Evolutionary conservation across 2,113 vertebrate genomes (phyloP).

Genomic region (Accipiter virgatus): DNA sequence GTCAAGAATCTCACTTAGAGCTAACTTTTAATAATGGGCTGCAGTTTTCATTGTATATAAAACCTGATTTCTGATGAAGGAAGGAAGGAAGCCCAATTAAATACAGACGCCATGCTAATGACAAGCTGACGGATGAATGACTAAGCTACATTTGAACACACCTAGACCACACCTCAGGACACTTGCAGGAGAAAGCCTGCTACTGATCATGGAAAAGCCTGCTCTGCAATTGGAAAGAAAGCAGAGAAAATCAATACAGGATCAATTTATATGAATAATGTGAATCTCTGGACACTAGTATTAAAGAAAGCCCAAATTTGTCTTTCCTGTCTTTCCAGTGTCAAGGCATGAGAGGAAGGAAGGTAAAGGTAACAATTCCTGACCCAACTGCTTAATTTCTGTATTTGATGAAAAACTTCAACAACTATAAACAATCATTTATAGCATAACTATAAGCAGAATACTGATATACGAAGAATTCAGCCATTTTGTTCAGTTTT

Average conservation of each 20-base stretch:
- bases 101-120: slow-evolving; percentile 64
- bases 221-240: background rate
- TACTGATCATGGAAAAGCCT: background rate
- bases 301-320: background rate
- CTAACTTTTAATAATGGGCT: slow-evolving; percentile 36
- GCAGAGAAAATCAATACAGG: background rate
- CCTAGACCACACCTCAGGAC: slow-evolving; percentile 52
- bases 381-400: background rate
- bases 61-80: slow-evolving; percentile 54
- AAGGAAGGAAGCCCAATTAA: slow-evolving; percentile 62
- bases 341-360: background rate
- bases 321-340: background rate
- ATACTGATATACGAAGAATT: background rate
- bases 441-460: background rate
- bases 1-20: slow-evolving; percentile 3
- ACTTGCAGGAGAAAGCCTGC: slow-evolving; percentile 13
- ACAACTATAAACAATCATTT: background rate
- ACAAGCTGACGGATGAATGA: slow-evolving; percentile 48
- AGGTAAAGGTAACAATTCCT: background rate
- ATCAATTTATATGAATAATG: background rate
- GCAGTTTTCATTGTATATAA: slow-evolving; percentile 31
- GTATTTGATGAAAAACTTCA: background rate
- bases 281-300: background rate
- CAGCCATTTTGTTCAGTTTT: background rate
- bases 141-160: slow-evolving; percentile 51